A percentile compares a stretch with the other conserved stretches of the same genome.
These are phyloP conservation scores for Wiebesia pumilae DNA, from an alignment of 1,140 invertebrate species.

Conservation along the genomic window DNA sequence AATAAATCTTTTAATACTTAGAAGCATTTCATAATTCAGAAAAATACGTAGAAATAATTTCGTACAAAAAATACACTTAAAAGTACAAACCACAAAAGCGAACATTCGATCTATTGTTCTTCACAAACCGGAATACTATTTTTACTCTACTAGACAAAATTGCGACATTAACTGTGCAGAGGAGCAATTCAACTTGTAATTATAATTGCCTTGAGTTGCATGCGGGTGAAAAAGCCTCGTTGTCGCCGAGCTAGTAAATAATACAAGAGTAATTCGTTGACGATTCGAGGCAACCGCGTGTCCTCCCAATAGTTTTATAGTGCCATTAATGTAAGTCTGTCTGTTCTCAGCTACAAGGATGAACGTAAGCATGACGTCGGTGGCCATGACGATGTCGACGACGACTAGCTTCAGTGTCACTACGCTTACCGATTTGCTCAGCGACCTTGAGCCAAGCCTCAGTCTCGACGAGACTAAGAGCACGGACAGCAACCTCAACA, in stretches of 20 bases:
- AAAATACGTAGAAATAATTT: neutral
- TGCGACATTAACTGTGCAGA: no score
- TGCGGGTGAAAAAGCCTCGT: neutral
- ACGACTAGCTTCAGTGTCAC: conserved; percentile 56
- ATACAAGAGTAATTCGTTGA: neutral
- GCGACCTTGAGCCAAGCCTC: conserved; percentile 54
- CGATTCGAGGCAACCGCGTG: conserved; percentile 31
- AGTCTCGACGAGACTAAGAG: conserved; percentile 60
- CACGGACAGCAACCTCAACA: conserved; percentile 63
- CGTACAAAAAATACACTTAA: neutral
- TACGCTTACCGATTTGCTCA: conserved; percentile 18
- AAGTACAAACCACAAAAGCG: neutral
- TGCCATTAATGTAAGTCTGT: neutral
- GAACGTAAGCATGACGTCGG: conserved; percentile 54
- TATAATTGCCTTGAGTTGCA: neutral
- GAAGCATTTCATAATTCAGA: neutral
- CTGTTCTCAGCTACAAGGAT: conserved; percentile 51
- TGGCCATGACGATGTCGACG: conserved; percentile 54
- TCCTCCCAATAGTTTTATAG: conserved; percentile 5
- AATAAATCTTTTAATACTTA: neutral
- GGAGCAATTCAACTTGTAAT: neutral
- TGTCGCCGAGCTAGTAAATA: neutral
- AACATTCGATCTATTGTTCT: conserved; percentile 11
- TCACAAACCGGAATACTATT: neutral
- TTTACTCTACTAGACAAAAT: neutral